phyloP scores from a whole-genome alignment of 2,113 vertebrate species.

The Theristicus caerulescens region DNA sequence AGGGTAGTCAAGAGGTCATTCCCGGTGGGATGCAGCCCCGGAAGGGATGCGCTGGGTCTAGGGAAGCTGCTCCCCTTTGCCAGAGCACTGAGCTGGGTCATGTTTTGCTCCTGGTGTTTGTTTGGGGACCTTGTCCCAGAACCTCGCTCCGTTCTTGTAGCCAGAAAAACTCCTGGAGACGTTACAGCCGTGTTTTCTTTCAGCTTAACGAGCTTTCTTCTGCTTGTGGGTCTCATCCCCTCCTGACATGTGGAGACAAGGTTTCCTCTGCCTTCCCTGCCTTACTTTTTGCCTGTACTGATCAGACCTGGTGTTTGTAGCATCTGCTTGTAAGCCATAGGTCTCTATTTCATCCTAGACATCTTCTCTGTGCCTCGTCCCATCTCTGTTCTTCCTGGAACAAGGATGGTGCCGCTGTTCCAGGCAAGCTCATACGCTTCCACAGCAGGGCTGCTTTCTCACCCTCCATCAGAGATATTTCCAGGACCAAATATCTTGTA shows the following conservation, averaged over 20 bases:
- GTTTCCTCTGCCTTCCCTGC: neutral
- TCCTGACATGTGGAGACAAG: neutral
- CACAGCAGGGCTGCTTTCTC: neutral
- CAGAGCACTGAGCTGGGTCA: neutral
- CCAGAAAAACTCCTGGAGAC: neutral
- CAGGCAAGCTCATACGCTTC: rapidly evolving
- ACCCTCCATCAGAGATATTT: neutral
- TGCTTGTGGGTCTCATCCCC: neutral
- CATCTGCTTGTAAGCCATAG: neutral
- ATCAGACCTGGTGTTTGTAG: neutral
- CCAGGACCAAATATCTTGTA: neutral
- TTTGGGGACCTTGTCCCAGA: neutral
- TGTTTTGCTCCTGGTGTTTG: neutral
- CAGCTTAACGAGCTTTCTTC: neutral
- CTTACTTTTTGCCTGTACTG: neutral
- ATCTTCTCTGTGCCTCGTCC: neutral
- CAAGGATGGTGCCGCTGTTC: neutral
- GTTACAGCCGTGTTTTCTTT: neutral
- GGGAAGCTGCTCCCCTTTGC: neutral
- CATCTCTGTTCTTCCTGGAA: neutral
- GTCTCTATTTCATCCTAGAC: neutral
- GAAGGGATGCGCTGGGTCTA: neutral
- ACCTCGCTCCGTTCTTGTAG: rapidly evolving
- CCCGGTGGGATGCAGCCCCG: neutral
- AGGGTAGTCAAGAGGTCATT: neutral